Conservation (phyloP, 2,113 vertebrate genomes). For the Cathartes aura region DNA sequence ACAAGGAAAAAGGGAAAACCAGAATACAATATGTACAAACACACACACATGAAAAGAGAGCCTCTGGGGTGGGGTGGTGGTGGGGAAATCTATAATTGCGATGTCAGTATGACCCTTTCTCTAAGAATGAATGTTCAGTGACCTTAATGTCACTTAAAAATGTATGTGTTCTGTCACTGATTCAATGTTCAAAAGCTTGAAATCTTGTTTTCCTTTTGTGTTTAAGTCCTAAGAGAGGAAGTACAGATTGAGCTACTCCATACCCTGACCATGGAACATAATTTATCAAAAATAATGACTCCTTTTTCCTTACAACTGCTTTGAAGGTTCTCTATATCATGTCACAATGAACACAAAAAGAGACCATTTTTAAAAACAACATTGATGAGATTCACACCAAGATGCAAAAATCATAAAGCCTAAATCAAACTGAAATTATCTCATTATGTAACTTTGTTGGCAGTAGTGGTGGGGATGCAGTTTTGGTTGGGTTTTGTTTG, state of each 20-base stretch:
- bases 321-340: background rate
- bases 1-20: background rate
- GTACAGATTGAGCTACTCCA: conserved; percentile 4
- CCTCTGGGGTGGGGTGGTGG: background rate
- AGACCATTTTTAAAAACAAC: background rate
- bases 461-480: background rate
- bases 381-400: background rate
- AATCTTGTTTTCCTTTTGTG: background rate
- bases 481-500: background rate
- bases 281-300: conserved; percentile 21
- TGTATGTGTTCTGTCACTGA: background rate
- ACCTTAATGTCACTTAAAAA: background rate
- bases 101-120: background rate
- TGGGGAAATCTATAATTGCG: background rate
- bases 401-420: background rate
- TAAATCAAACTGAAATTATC: background rate
- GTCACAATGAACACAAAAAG: background rate
- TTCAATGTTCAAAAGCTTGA: background rate
- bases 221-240: background rate
- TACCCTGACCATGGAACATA: background rate
- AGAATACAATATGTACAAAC: background rate
- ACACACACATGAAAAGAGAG: background rate
- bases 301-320: background rate
- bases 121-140: background rate
- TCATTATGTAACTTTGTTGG: background rate